Evolutionary conservation across 2,888 invertebrate species (phyloP).

Genomic region (Gastracanthus pulcherrimus): DNA sequence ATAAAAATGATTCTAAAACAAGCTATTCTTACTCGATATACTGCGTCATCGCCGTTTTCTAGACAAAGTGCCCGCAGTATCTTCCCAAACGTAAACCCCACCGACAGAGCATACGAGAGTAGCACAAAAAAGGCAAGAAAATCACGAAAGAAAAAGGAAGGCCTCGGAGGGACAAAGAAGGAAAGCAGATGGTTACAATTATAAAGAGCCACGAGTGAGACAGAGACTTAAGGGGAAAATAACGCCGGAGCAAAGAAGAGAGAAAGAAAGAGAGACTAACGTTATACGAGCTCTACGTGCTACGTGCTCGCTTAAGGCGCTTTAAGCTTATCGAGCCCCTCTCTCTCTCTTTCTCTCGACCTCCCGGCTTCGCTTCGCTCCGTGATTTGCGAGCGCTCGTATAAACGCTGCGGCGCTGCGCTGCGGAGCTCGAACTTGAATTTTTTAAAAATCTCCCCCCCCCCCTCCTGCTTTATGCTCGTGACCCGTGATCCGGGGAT

Average conservation of each 20-base stretch:
- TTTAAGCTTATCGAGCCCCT: constrained; percentile 53
- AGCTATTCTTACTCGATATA: no score
- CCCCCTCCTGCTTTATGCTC: background rate
- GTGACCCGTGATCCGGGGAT: background rate
- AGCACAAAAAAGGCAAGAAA: background rate
- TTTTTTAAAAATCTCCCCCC: constrained; percentile 28
- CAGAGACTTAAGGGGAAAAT: background rate
- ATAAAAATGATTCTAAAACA: no score
- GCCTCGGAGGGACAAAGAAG: background rate
- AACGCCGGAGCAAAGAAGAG: no score
- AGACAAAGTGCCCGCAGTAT: no score
- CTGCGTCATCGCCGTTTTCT: no score
- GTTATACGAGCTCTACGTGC: constrained; percentile 60
- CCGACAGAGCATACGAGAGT: background rate
- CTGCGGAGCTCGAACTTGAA: constrained; percentile 50
- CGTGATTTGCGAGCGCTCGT: constrained; percentile 36
- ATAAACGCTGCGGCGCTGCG: constrained; percentile 5
- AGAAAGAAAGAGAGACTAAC: constrained; percentile 23
- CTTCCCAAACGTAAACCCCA: background rate
- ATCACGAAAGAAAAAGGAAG: background rate
- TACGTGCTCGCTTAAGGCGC: constrained; percentile 61
- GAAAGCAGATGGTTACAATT: constrained; percentile 6
- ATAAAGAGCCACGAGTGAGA: constrained; percentile 21
- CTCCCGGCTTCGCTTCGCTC: background rate
- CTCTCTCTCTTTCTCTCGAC: background rate